phyloP scores from a whole-genome alignment of 2,888 invertebrate species.

The Mylabris sibirica region DNA sequence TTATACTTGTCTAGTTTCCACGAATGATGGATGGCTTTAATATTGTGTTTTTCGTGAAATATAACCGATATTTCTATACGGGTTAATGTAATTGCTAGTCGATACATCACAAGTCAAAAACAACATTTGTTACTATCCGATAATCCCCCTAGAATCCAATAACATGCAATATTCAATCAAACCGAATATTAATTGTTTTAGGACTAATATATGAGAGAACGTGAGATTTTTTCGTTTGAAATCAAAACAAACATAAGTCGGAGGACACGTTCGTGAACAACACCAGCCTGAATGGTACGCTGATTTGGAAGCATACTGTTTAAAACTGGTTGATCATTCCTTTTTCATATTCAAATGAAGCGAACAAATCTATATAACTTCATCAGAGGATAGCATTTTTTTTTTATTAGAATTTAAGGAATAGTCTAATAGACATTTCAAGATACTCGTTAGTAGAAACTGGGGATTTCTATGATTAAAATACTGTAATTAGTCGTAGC shows the following conservation, averaged over 20 bases:
- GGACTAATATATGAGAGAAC: not conserved
- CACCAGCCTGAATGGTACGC: conserved; percentile 44
- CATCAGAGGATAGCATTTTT: not conserved
- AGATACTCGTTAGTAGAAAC: conserved; percentile 4
- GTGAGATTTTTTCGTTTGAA: not conserved
- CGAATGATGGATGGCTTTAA: conserved; percentile 27
- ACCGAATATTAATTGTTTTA: not conserved
- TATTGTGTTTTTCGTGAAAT: conserved; percentile 34
- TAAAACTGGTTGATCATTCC: conserved; percentile 45
- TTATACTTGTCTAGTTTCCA: conserved; percentile 30
- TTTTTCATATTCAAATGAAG: conserved; percentile 48
- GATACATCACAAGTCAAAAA: conserved; percentile 34
- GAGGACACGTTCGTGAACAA: conserved; percentile 41
- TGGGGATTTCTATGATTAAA: conserved; percentile 47
- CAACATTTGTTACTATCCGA: conserved; percentile 28
- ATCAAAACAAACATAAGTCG: conserved; percentile 27
- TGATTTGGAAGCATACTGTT: conserved; percentile 48
- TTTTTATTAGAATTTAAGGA: not conserved
- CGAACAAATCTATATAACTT: not conserved
- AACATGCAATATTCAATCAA: conserved; percentile 1
- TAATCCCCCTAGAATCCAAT: conserved; percentile 1
- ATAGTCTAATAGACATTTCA: not conserved
- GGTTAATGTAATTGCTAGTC: conserved; percentile 34
- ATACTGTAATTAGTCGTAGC: conserved; percentile 55
- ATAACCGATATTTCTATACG: conserved; percentile 33